phyloP scores from a whole-genome alignment of 1,140 invertebrate species.

The Oryzaephilus surinamensis region DNA sequence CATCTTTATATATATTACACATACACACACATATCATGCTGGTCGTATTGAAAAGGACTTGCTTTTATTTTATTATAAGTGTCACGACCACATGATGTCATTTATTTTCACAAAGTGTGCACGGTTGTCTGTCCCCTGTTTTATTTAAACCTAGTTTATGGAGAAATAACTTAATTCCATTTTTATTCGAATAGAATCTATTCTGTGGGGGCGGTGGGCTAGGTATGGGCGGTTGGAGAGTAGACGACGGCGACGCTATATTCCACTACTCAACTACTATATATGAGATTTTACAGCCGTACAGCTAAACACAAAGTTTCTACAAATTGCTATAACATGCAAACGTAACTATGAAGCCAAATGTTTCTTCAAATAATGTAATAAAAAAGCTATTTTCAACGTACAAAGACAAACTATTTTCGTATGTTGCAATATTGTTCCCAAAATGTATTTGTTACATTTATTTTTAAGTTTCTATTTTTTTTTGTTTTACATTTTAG shows the following conservation, averaged over 20 bases:
- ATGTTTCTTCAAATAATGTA: slow-evolving; percentile 15
- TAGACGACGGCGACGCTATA: too few species aligned
- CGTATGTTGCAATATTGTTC: too few species aligned
- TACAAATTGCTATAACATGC: slow-evolving; percentile 14
- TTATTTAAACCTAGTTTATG: slow-evolving; percentile 20
- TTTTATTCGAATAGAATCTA: slow-evolving; percentile 14
- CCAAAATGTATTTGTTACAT: too few species aligned
- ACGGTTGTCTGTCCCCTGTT: slow-evolving; percentile 10
- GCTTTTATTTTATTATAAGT: slow-evolving; percentile 24
- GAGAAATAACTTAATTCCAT: slow-evolving; percentile 15
- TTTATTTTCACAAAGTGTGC: slow-evolving; percentile 19
- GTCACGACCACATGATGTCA: slow-evolving; percentile 22
- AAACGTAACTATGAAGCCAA: slow-evolving; percentile 12
- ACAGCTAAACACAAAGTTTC: slow-evolving; percentile 4
- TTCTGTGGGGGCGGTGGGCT: too few species aligned
- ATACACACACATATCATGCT: too few species aligned
- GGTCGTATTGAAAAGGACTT: slow-evolving; percentile 19
- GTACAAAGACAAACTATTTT: slow-evolving; percentile 5
- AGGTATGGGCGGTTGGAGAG: too few species aligned
- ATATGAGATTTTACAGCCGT: too few species aligned
- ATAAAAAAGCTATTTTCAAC: slow-evolving; percentile 15
- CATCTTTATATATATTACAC: too few species aligned
- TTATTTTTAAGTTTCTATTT: too few species aligned
- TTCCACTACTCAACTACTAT: slow-evolving; percentile 10
- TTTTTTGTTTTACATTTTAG: too few species aligned